Base-by-base conservation (phyloP, 2,113 vertebrate genomes). In the Calcarius ornatus region DNA sequence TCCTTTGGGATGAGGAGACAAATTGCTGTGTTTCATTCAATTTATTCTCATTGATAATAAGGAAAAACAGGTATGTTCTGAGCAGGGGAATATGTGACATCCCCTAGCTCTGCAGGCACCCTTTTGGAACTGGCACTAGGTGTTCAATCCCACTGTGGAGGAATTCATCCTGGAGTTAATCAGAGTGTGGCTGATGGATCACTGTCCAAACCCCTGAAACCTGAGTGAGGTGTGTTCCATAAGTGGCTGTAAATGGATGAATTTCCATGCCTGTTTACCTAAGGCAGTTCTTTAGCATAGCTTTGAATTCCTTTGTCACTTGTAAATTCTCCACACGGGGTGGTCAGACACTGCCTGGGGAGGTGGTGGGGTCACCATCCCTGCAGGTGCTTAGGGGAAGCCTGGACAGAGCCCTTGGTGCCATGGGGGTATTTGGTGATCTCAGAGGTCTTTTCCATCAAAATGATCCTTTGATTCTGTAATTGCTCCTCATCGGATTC, bases 1-100 rank as follows among this genome's bases (percentile, higher is more conserved):
- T 71, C 40, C 61, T 84, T 63, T 76, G 78, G 90, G 70, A 78
- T 35, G 28, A 84, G 53, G 43, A 92, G 43, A 42, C 61, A 91
- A 81, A 87, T 64, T 1, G 0, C 56, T 2, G 3, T 31, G 18
- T 75, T 89, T 84, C 43, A 51, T 75, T 86, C 24, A 30, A 27
- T 72, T 56, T 88, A 23, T 42, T 78, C 25, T 31, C 83, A 83
- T 57, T 48, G 37, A 19, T 81, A 47, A 71, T 7, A 6, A 17
- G 28, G 19, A 10, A 56, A 88, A 89, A 61, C 3, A 56, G 21
- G 0, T 11, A 1, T 1, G 11, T 18, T 79, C 76, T 68, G 45
- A 91, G 50, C 7, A 37, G 24, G 17, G 25, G 20, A 17, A 23
- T 27, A 9, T 8, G 15, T 1, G 3, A 21, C n/a, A 64, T 57